These are phyloP conservation scores for Eidolon dupreanum DNA, from an alignment of 2,797 vertebrate genomes.

Conservation along the genomic window DNA sequence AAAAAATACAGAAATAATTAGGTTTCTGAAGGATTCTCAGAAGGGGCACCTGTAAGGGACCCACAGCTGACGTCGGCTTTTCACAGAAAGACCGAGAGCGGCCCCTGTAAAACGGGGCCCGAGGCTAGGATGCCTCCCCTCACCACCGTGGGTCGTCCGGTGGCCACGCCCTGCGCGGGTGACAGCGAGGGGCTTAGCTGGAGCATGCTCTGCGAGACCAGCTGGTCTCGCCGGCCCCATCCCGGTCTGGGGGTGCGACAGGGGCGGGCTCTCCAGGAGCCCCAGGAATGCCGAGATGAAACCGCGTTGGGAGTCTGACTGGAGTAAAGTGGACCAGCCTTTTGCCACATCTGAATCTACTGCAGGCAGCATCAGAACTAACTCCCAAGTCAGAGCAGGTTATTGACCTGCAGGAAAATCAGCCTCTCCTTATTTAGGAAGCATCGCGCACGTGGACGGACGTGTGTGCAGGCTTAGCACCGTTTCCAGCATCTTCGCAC, in stretches of 20 bases:
- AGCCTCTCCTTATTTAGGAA: neutral
- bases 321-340: too few relatives aligned
- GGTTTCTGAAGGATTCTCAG: neutral
- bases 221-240: too few relatives aligned
- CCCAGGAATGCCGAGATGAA: neutral
- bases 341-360: neutral
- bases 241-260: too few relatives aligned
- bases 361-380: neutral
- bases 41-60: neutral
- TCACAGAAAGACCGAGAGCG: neutral
- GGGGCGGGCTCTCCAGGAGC: neutral
- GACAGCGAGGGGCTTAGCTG: too few relatives aligned
- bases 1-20: neutral
- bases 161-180: too few relatives aligned
- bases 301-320: too few relatives aligned
- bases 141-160: neutral
- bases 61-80: neutral
- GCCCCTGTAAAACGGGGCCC: neutral
- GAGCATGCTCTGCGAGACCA: neutral
- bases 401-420: neutral
- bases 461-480: neutral
- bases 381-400: neutral
- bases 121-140: neutral
- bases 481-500: neutral
- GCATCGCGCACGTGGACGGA: neutral